Evolutionary conservation across 2,797 vertebrate species (phyloP).

Genomic region (Cossypha polioptera): DNA sequence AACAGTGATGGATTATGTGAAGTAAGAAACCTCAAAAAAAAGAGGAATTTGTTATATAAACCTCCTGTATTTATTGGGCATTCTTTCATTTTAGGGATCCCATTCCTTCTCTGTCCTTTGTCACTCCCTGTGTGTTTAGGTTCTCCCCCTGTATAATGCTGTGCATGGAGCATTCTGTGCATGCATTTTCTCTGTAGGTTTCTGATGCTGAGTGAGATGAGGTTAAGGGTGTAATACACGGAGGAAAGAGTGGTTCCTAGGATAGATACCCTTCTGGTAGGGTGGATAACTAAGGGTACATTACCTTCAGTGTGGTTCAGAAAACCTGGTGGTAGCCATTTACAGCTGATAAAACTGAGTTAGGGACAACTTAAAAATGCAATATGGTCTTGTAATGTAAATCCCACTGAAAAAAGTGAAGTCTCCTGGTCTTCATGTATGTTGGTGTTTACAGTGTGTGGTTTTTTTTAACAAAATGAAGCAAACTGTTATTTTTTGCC

Average conservation of each 20-base stretch:
- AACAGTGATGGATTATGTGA: not conserved
- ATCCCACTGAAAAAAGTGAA: not conserved
- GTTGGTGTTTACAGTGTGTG: not conserved
- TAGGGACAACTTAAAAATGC: not conserved
- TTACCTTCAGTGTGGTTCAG: not conserved
- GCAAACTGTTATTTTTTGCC: not conserved
- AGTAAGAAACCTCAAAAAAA: not conserved
- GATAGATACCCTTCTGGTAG: not conserved
- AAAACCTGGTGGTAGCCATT: not conserved
- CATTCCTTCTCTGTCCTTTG: not conserved
- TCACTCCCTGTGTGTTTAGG: not conserved
- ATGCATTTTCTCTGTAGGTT: not conserved
- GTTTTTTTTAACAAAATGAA: not conserved
- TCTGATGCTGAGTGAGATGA: slow-evolving; percentile 24
- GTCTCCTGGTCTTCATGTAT: not conserved
- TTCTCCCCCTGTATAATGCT: not conserved
- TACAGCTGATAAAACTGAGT: not conserved
- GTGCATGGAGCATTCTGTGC: not conserved
- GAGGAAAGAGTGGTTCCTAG: slow-evolving; percentile 43
- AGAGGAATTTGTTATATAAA: not conserved
- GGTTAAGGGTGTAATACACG: slow-evolving; percentile 8
- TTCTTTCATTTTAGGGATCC: not conserved
- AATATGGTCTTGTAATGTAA: not conserved
- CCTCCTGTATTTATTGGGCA: not conserved
- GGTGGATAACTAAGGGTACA: not conserved